Percentiles rank a stretch among this genome's conserved stretches.
These are phyloP conservation scores for Microctenopoma steveboyesi DNA, from an alignment of 2,797 vertebrate species.

Conservation along the genomic window DNA sequence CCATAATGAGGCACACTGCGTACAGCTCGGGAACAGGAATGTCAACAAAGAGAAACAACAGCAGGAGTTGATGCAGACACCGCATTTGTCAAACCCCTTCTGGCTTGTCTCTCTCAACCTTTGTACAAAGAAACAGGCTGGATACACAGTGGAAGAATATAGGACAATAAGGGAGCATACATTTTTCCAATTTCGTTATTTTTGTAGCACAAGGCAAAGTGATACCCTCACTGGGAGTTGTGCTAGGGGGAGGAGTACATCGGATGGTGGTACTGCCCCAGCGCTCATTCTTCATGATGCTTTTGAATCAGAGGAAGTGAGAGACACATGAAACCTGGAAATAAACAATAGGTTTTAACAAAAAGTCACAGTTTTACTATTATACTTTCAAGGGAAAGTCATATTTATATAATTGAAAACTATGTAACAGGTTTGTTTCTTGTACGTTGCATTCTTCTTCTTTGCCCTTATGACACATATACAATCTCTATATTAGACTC, in stretches of 20 bases:
- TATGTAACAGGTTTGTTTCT: too few relatives aligned
- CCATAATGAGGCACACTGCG: constrained; percentile 56
- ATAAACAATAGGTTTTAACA: constrained; percentile 2
- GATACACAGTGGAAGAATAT: constrained; percentile 7
- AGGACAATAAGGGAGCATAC: constrained; percentile 46
- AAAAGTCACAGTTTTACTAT: background rate
- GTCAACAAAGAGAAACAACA: constrained; percentile 48
- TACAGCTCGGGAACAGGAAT: constrained; percentile 20
- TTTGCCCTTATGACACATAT: too few relatives aligned
- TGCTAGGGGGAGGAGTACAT: constrained; percentile 41
- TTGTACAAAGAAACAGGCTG: constrained; percentile 6
- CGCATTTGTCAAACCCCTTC: constrained; percentile 50
- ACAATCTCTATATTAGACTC: background rate
- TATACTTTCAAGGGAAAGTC: too few relatives aligned
- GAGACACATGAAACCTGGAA: background rate
- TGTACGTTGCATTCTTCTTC: background rate
- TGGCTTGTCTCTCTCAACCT: constrained; percentile 19
- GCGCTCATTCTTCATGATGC: constrained; percentile 26
- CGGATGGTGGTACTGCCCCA: constrained; percentile 10
- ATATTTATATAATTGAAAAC: too few relatives aligned
- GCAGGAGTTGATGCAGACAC: constrained; percentile 37
- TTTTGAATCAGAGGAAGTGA: constrained; percentile 1
- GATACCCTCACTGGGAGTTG: constrained; percentile 66
- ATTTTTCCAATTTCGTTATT: constrained; percentile 64
- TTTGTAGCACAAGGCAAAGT: constrained; percentile 55